These are phyloP conservation scores for Mystacides longicornis DNA, from an alignment of 2,888 invertebrate genomes.

Conservation along the genomic window DNA sequence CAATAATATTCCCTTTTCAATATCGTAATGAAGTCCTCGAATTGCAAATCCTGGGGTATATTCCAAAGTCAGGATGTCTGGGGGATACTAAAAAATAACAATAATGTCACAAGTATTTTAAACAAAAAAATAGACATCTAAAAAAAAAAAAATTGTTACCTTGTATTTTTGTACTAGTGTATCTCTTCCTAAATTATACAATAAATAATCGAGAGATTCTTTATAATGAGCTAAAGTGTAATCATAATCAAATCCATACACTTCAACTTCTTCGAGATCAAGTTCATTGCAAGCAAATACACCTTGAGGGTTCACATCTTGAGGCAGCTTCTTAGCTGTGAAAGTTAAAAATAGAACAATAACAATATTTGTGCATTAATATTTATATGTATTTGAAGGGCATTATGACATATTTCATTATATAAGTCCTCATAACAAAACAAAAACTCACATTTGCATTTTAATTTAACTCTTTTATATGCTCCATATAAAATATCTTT, in stretches of 20 bases:
- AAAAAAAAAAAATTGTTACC: constrained; percentile 43
- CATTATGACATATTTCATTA: constrained; percentile 11
- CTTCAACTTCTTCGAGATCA: constrained; percentile 81
- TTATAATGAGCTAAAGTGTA: constrained; percentile 96
- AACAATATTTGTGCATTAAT: not conserved
- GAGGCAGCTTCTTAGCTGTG: constrained; percentile 77
- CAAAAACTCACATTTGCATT: constrained; percentile 63
- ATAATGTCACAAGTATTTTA: not conserved
- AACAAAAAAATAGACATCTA: not conserved
- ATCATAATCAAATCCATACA: constrained; percentile 98
- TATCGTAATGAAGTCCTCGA: constrained; percentile 96
- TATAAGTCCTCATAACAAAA: constrained; percentile 13
- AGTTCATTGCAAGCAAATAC: constrained; percentile 97
- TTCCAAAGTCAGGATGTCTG: constrained; percentile 69
- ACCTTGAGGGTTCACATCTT: constrained; percentile 77
- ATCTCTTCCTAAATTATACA: constrained; percentile 86
- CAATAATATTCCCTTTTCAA: constrained; percentile 85
- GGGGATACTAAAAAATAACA: constrained; percentile 71
- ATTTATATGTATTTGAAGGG: constrained; percentile 6
- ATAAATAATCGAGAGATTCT: constrained; percentile 75
- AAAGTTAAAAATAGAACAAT: constrained; percentile 28
- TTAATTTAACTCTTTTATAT: constrained; percentile 57
- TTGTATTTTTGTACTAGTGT: constrained; percentile 80
- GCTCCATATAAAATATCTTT: constrained; percentile 50
- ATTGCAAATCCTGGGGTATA: constrained; percentile 94